Percentiles rank a stretch among this genome's conserved stretches.
These are phyloP conservation scores for Otolemur garnettii DNA, from an alignment of 2,113 vertebrate genomes.

Conservation along the genomic window DNA sequence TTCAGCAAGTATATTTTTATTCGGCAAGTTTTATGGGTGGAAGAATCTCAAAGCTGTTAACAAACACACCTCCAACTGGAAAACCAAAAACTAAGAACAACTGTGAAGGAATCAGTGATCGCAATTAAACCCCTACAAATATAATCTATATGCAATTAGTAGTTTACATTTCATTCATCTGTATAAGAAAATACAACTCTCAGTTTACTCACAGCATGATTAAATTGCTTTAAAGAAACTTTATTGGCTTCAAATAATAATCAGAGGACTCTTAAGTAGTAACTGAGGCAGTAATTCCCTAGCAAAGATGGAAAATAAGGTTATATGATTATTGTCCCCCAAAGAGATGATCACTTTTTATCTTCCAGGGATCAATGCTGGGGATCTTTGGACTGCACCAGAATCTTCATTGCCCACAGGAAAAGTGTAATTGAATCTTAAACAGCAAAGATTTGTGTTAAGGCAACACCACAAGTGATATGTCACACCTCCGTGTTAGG, in stretches of 20 bases:
- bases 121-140: slow-evolving; percentile 53
- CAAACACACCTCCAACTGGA: not conserved
- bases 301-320: slow-evolving; percentile 30
- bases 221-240: slow-evolving; percentile 65
- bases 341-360: not conserved
- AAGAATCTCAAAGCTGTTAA: slow-evolving; percentile 20
- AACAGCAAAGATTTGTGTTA: slow-evolving; percentile 10
- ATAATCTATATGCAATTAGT: slow-evolving; percentile 54
- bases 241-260: slow-evolving; percentile 65
- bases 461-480: not conserved
- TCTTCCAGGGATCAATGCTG: not conserved
- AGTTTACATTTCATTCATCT: slow-evolving; percentile 73
- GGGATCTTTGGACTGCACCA: slow-evolving; percentile 6
- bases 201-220: slow-evolving; percentile 57
- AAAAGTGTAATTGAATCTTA: not conserved
- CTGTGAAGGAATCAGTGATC: slow-evolving; percentile 27
- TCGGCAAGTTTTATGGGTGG: not conserved
- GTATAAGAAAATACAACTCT: slow-evolving; percentile 62
- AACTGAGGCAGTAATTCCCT: slow-evolving; percentile 58
- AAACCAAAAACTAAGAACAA: slow-evolving; percentile 58
- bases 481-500: not conserved
- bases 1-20: not conserved
- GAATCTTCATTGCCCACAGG: slow-evolving; percentile 11
- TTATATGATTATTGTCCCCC: not conserved
- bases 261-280: slow-evolving; percentile 62